A percentile compares a stretch with the other conserved stretches of the same genome.
These are phyloP conservation scores for Euplexia lucipara DNA, from an alignment of 2,888 invertebrate species.

Conservation along the genomic window DNA sequence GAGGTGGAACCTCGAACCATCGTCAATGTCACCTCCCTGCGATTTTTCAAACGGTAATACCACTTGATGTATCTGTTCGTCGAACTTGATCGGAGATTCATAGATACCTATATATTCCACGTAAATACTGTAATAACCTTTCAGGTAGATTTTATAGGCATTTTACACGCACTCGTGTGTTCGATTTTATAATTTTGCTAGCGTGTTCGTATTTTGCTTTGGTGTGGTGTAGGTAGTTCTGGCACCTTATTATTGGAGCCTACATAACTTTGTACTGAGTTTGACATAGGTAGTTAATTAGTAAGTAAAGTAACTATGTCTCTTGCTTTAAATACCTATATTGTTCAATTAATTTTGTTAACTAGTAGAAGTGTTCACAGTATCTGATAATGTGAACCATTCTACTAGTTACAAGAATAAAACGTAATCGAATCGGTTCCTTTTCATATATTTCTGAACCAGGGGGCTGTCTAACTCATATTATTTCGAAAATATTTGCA, in stretches of 20 bases:
- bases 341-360: neutral
- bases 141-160: constrained; percentile 44
- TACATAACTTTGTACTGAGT: neutral
- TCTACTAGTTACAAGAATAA: neutral
- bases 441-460: constrained; percentile 4
- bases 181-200: constrained; percentile 42
- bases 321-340: neutral
- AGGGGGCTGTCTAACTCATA: neutral
- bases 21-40: constrained; percentile 63
- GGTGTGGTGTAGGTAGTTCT: neutral
- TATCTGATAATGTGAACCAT: too few relatives aligned
- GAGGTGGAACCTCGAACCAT: constrained; percentile 49
- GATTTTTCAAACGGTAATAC: constrained; percentile 75
- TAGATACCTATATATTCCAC: constrained; percentile 54
- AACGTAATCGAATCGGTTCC: neutral
- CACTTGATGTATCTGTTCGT: constrained; percentile 73
- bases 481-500: constrained; percentile 47
- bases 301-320: too few relatives aligned
- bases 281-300: neutral
- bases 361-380: too few relatives aligned
- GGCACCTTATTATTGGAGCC: neutral
- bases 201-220: constrained; percentile 19
- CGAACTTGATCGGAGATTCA: constrained; percentile 67
- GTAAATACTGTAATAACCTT: constrained; percentile 56
- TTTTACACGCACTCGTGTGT: constrained; percentile 46